Conservation (phyloP, 2,113 vertebrate genomes). For the Noctilio leporinus region DNA sequence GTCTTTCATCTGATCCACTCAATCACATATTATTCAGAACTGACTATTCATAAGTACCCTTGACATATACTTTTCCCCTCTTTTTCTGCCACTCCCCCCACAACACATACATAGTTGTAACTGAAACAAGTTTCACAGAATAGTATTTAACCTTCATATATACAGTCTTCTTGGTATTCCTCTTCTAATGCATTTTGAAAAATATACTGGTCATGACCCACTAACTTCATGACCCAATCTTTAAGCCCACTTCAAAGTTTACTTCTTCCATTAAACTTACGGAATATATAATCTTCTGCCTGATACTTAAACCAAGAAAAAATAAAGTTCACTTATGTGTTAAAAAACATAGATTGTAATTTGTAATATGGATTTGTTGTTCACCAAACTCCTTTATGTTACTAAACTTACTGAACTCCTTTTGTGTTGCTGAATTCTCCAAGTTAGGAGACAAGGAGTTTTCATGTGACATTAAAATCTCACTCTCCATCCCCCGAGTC, state of each 20-base stretch:
- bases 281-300: background rate
- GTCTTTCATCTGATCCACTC: background rate
- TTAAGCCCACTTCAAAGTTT: background rate
- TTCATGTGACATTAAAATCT: background rate
- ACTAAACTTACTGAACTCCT: background rate
- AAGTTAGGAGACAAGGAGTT: background rate
- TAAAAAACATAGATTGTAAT: background rate
- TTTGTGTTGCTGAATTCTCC: background rate
- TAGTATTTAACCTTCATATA: background rate
- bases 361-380: background rate
- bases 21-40: background rate
- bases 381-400: background rate
- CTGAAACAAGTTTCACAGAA: background rate
- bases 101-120: background rate
- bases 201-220: background rate
- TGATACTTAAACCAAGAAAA: background rate
- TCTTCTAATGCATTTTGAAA: background rate
- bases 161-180: background rate
- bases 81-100: background rate
- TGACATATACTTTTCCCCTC: rapidly evolving
- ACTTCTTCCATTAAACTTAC: background rate
- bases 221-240: background rate
- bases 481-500: background rate
- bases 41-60: rapidly evolving
- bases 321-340: background rate